Conservation (phyloP, 2,113 vertebrate species). For the Leucopsar rothschildi region DNA sequence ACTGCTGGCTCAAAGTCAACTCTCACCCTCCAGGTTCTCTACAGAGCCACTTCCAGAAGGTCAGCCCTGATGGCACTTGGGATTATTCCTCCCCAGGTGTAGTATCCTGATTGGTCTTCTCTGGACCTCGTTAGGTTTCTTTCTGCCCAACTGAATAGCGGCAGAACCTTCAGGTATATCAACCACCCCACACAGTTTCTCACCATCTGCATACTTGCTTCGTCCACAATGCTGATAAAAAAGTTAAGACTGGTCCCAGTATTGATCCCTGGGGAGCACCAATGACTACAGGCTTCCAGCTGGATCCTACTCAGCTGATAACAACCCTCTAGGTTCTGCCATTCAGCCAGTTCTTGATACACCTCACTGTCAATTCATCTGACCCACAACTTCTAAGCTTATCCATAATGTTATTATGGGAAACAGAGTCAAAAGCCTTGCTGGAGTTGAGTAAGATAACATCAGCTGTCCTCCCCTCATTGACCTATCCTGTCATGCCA, state of each 20-base stretch:
- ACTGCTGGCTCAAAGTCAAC: neutral
- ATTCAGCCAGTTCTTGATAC: neutral
- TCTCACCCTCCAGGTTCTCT: neutral
- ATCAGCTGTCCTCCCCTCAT: neutral
- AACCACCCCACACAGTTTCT: too few relatives aligned
- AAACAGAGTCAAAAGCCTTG: neutral
- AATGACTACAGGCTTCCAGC: neutral
- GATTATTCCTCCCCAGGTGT: neutral
- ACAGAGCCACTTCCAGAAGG: neutral
- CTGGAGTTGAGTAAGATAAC: neutral
- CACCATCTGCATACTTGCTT: neutral
- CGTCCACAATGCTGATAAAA: neutral
- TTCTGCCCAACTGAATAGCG: neutral
- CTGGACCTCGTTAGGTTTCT: neutral
- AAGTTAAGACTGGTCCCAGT: neutral
- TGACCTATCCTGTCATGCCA: neutral
- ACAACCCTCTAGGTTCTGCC: neutral
- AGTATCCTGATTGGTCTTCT: neutral
- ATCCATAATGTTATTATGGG: neutral
- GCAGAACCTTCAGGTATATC: neutral
- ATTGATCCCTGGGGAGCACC: neutral
- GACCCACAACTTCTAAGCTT: neutral
- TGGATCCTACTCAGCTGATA: neutral
- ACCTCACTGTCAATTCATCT: neutral
- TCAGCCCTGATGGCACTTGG: neutral